These are phyloP conservation scores for Antennarius maculatus DNA, from an alignment of 2,797 vertebrate species.

Conservation along the genomic window DNA sequence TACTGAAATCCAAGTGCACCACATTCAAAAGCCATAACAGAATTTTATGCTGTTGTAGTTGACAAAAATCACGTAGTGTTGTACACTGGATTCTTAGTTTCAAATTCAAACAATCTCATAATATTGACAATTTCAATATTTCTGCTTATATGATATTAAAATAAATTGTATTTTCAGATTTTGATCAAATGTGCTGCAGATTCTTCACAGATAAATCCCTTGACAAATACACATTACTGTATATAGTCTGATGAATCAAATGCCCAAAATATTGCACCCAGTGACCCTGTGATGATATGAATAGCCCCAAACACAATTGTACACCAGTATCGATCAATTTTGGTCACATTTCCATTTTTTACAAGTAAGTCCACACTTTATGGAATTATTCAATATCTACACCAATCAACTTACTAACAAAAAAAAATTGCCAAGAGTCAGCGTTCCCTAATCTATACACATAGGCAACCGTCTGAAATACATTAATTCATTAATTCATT, in stretches of 20 bases:
- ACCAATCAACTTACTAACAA: constrained; percentile 3
- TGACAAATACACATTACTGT: neutral
- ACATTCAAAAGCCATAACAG: too few species aligned
- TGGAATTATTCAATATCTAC: constrained; percentile 8
- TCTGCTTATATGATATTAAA: too few species aligned
- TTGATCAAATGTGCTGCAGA: neutral
- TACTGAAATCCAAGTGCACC: too few species aligned
- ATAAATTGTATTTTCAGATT: neutral
- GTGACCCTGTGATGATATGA: neutral
- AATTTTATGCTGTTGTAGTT: too few species aligned
- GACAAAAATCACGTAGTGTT: too few species aligned
- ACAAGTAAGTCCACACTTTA: constrained; percentile 2
- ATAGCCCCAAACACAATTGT: neutral
- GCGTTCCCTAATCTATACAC: neutral
- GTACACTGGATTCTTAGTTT: too few species aligned
- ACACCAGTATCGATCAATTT: neutral
- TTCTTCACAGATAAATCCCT: neutral
- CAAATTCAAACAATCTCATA: too few species aligned
- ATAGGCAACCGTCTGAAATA: neutral
- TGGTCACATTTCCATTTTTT: neutral
- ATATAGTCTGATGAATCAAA: neutral
- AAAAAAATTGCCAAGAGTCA: neutral
- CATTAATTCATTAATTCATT: too few species aligned
- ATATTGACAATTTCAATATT: too few species aligned
- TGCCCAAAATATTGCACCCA: neutral